These are phyloP conservation scores for Euura saliciscinereae DNA, from an alignment of 1,140 invertebrate genomes.

Conservation along the genomic window DNA sequence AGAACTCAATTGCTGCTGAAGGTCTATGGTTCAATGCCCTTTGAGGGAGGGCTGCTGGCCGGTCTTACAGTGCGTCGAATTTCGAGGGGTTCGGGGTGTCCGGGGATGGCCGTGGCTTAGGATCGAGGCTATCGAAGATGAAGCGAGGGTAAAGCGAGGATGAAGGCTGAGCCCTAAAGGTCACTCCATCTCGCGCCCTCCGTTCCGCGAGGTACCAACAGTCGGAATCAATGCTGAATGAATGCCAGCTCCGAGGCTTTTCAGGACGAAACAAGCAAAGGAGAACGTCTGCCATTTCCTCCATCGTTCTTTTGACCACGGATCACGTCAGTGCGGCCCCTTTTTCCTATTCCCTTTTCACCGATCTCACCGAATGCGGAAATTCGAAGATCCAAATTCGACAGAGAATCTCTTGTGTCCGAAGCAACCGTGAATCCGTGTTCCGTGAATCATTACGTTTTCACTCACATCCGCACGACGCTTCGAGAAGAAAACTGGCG, in stretches of 20 bases:
- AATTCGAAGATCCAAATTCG: neutral
- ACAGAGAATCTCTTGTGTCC: neutral
- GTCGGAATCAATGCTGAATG: slow-evolving; percentile 11
- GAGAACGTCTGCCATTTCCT: slow-evolving; percentile 3
- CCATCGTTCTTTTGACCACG: neutral
- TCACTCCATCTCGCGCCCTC: neutral
- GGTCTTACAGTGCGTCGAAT: neutral
- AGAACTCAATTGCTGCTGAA: neutral
- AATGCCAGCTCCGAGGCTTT: slow-evolving; percentile 9
- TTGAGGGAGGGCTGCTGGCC: neutral
- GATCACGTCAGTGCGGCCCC: neutral
- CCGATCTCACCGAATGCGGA: neutral
- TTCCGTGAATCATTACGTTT: too few relatives aligned
- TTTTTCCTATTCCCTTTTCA: neutral
- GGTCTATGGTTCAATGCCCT: slow-evolving; percentile 6
- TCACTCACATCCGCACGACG: too few relatives aligned
- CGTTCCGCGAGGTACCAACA: neutral
- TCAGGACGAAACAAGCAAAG: slow-evolving; percentile 4
- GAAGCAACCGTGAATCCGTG: too few relatives aligned
- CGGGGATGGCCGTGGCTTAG: neutral
- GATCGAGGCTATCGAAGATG: neutral
- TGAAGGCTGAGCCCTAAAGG: slow-evolving; percentile 13
- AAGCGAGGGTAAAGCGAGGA: slow-evolving; percentile 11
- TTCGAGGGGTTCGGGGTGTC: neutral
- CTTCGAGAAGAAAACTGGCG: too few relatives aligned